Evolutionary conservation across 92 coral and sea anemone species (phyloP), one percentile per base, ranked within the genome.

Genomic region (Zoanthus gigantus): DNA sequence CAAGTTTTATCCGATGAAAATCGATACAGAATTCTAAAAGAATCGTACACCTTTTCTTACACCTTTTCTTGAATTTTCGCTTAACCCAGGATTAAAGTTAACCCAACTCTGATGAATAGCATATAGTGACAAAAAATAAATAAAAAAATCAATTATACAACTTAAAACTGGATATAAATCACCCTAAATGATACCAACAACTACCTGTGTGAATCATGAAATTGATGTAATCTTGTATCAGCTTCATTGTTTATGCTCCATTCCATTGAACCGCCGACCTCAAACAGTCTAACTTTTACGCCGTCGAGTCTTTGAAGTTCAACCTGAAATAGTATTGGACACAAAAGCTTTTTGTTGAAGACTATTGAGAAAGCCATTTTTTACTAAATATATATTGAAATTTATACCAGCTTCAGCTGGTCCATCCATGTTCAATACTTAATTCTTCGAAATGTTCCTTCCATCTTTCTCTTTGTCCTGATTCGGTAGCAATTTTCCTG

Each of bases 281-380:
- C 98, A 69, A 96, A 95, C 45, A 96, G 90, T 47, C 66, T 96
- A n/a, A 92, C 97, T 32, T 90, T 89, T 4, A 96, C 96, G 61
- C 98, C 98, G 83, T 96, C 99, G 28, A 84, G 80, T 76, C 99
- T 94, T 74, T 92, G 93, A 61, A 96, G 83, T 15, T 84, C 89
- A 13, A 95, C 87, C 98, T 96, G 30, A 57, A 91, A 72, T n/a
- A 29, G 30, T 17, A 82, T 13, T 0, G 65, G 3, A 57, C 17
- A 57, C 16, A 13, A 15, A 10, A 57, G 2, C 14, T 12, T 6
- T 57, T 12, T 57, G 14, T 61, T 29, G 5, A n/a, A 4, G 5
- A 16, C 28, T 16, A 6, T 5, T 61, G 9, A 37, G 42, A 37
- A 1, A 37, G 42, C 42, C 3, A 37, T 37, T 37, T 37, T 37